These are phyloP conservation scores for Eugnorisma glareosa DNA, from an alignment of 2,888 invertebrate genomes.

Conservation along the genomic window DNA sequence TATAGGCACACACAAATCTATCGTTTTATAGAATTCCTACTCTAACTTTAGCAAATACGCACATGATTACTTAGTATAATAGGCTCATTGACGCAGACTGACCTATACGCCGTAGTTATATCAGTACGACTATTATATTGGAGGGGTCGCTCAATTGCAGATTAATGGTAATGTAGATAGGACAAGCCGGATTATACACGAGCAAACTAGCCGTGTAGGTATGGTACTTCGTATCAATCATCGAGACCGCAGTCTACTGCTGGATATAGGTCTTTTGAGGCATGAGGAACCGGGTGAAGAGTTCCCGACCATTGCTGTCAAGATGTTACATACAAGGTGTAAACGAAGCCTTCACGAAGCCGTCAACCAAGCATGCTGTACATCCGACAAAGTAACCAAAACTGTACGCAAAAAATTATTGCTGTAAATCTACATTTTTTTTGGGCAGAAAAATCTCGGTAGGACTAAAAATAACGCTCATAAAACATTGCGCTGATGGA, in stretches of 20 bases:
- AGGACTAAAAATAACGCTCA: too few relatives aligned
- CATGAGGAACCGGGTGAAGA: background rate
- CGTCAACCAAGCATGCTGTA: too few relatives aligned
- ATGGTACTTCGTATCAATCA: background rate
- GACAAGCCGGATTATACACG: conserved; percentile 19
- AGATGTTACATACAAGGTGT: too few relatives aligned
- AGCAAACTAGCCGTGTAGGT: background rate
- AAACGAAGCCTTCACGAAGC: too few relatives aligned
- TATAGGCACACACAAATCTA: conserved; percentile 10
- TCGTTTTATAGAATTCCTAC: conserved; percentile 56
- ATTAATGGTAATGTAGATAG: conserved; percentile 26
- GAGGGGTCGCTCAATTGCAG: conserved; percentile 42
- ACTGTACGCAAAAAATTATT: too few relatives aligned
- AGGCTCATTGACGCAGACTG: conserved; percentile 60
- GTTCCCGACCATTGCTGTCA: background rate
- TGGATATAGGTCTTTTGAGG: background rate
- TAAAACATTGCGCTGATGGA: too few relatives aligned
- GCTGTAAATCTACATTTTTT: too few relatives aligned
- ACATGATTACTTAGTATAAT: conserved; percentile 61
- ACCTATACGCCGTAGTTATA: conserved; percentile 53
- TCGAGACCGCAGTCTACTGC: background rate
- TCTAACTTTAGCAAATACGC: conserved; percentile 55
- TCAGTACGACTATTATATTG: conserved; percentile 52
- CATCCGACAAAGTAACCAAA: too few relatives aligned
- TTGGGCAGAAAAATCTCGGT: too few relatives aligned